A percentile compares a stretch with the other conserved stretches of the same genome.
Evolutionary conservation across 2,888 invertebrate species (phyloP).

Genomic region (Melieria omissa): DNA sequence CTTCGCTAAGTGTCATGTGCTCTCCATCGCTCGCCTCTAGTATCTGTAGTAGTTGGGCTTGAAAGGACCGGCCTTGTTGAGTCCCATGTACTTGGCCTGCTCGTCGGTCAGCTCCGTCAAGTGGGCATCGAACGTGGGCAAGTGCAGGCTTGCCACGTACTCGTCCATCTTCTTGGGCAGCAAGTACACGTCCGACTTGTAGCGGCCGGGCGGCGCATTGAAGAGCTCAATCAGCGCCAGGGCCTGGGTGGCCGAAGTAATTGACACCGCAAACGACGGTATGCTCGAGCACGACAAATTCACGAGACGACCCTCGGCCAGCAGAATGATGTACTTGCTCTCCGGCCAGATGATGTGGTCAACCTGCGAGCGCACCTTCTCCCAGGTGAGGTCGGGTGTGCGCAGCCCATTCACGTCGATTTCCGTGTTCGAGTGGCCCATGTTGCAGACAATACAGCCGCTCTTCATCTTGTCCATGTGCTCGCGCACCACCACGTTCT

Average conservation of each 20-base stretch:
- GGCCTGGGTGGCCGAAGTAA: conserved; percentile 97
- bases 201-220: conserved; percentile 93
- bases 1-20: conserved; percentile 22
- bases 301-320: conserved; percentile 95
- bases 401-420: conserved; percentile 92
- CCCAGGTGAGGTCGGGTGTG: conserved; percentile 96
- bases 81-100: conserved; percentile 96
- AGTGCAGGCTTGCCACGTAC: conserved; percentile 95
- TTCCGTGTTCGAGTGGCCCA: conserved; percentile 98
- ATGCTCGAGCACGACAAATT: conserved; percentile 97
- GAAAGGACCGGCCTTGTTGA: conserved; percentile 97
- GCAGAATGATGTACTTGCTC: conserved; percentile 91
- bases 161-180: conserved; percentile 99
- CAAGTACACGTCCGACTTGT: conserved; percentile 97
- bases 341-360: conserved; percentile 99
- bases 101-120: conserved; percentile 95
- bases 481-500: conserved; percentile 93
- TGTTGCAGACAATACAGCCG: conserved; percentile 95
- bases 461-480: conserved; percentile 98
- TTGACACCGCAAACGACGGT: conserved; percentile 97
- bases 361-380: conserved; percentile 96
- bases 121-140: conserved; percentile 97
- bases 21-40: conserved; percentile 41
- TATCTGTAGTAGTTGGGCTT: conserved; percentile 98
- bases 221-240: conserved; percentile 96